Base-by-base conservation (phyloP, 2,888 invertebrate species). In the Acleris sparsana region DNA sequence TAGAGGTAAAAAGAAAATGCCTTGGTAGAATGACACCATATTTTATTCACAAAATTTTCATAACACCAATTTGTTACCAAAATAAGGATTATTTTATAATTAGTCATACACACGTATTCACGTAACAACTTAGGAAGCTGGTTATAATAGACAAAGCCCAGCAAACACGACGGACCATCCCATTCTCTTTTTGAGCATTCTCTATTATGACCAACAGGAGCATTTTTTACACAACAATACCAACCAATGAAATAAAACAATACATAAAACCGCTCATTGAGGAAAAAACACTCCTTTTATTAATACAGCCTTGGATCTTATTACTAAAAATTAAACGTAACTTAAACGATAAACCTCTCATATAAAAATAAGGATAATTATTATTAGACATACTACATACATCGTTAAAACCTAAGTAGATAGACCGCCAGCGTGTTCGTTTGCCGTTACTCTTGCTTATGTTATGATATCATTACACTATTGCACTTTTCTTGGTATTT, bases 261-360 rank as follows among this genome's bases (percentile, higher is more conserved):
- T 71, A 73, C 69, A 77, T 72, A 73, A 76, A 78, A 75, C 75
- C 80, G 74, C 78, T 77, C 69, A 79, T 80, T 81, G 79, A 77
- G 79, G 75, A 82, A 86, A 85, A 87, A 88, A 90, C 83, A 89
- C 88, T 87, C 88, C 89, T 78, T 78, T 80, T 82, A 80, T 78
- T 89, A 90, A 91, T 92, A 92, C 92, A 92, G 92, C 92, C 92
- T 91, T 92, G 90, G 87, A 89, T 83, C 89, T 91, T 92, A 92
- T 73, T 74, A 75, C 87, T 90, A 89, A 83, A 69, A 89, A 87
- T 86, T 88, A 89, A 85, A 76, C 71, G 71, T 87, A 91, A 91
- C 89, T 91, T 91, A 92, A 90, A 89, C 83, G 85, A 85, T 85
- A 85, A 90, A 87, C 87, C 80, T 87, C 90, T 90, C 88, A 85